Conservation (phyloP, 2,888 invertebrate species). For the Philaethria dido region DNA sequence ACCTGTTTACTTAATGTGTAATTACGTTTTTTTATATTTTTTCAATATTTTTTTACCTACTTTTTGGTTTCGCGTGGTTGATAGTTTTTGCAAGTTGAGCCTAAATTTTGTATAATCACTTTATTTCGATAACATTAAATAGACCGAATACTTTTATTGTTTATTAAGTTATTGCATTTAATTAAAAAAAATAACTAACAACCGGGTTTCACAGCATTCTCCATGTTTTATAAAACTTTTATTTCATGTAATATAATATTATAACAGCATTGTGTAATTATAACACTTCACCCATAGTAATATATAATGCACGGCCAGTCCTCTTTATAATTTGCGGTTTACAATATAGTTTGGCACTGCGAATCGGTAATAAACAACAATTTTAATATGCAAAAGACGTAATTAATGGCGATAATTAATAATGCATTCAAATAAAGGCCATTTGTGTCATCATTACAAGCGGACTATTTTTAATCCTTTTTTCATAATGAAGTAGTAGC, state of each 20-base stretch:
- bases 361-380: slow-evolving; percentile 13
- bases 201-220: too few species aligned
- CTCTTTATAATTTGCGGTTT: slow-evolving; percentile 29
- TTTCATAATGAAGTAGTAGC: not conserved
- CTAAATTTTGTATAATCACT: too few species aligned
- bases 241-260: not conserved
- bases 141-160: too few species aligned
- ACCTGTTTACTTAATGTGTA: not conserved
- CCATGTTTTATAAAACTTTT: too few species aligned
- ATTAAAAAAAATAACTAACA: too few species aligned
- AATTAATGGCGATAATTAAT: slow-evolving; percentile 23
- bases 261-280: not conserved
- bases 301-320: not conserved
- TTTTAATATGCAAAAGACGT: slow-evolving; percentile 12
- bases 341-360: slow-evolving; percentile 26
- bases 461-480: not conserved
- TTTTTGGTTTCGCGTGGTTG: not conserved
- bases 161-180: too few species aligned
- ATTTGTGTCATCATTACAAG: slow-evolving; percentile 23
- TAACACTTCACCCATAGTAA: not conserved
- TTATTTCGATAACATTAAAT: too few species aligned
- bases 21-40: not conserved
- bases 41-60: not conserved
- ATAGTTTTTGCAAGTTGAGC: not conserved
- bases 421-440: slow-evolving; percentile 9